phyloP scores from a whole-genome alignment of 2,888 invertebrate genomes.

The Tromatobia lineatoria region DNA sequence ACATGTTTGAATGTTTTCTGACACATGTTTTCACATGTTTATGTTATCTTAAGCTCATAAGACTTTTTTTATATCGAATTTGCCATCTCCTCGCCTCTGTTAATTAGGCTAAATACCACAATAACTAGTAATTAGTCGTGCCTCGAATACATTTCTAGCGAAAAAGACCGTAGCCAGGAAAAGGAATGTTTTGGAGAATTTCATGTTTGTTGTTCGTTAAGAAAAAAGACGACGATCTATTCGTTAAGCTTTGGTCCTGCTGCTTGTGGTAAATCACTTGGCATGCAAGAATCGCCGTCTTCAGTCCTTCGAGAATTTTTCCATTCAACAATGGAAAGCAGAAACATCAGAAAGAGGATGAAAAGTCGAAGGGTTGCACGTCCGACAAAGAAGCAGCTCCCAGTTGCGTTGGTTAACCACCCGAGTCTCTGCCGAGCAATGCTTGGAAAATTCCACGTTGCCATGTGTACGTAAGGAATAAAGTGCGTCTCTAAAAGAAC shows the following conservation, averaged over 20 bases:
- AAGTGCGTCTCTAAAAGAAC: conserved; percentile 35
- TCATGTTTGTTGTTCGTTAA: neutral
- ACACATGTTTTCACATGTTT: neutral
- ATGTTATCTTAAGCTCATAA: neutral
- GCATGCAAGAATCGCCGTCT: conserved; percentile 52
- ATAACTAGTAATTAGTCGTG: neutral
- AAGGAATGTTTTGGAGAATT: conserved; percentile 45
- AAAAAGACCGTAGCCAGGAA: conserved; percentile 4
- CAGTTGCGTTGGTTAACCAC: conserved; percentile 80
- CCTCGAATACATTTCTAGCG: conserved; percentile 18
- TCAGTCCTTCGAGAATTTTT: conserved; percentile 28
- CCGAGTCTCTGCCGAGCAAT: conserved; percentile 21
- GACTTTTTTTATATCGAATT: neutral
- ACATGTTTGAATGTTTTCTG: too few species aligned
- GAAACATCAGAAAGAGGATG: conserved; percentile 55
- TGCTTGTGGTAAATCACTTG: conserved; percentile 44
- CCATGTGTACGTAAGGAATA: conserved; percentile 37
- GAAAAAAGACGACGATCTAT: conserved; percentile 17
- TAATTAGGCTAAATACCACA: neutral
- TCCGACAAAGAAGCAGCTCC: conserved; percentile 70
- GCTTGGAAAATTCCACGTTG: conserved; percentile 20
- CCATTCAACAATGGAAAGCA: conserved; percentile 49
- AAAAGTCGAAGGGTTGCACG: conserved; percentile 63
- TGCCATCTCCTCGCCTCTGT: neutral
- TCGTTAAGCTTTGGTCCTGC: conserved; percentile 11